Percentiles rank a stretch among this genome's conserved stretches.
Evolutionary conservation across 2,888 invertebrate genomes (phyloP).

Genomic region (Sarcophaga subvicina): DNA sequence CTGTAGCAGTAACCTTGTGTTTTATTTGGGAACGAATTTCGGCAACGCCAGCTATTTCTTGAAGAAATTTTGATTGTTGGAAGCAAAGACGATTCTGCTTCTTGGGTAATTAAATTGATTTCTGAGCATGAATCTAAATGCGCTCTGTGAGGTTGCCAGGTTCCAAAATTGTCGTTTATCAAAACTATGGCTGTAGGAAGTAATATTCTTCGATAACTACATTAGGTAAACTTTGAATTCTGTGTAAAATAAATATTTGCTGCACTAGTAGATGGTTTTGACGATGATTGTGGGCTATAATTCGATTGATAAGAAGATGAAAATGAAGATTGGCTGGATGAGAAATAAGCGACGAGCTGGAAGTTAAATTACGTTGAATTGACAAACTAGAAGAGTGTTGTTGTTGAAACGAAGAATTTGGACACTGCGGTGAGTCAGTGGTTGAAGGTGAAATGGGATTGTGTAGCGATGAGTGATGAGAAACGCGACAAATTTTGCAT

Average conservation of each 20-base stretch:
- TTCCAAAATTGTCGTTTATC: constrained; percentile 12
- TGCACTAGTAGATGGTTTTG: not conserved
- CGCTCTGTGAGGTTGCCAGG: constrained; percentile 30
- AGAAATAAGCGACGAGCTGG: not conserved
- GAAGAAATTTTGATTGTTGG: not conserved
- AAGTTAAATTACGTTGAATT: not conserved
- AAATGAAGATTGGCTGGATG: not conserved
- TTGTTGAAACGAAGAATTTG: not conserved
- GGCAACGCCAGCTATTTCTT: constrained; percentile 44
- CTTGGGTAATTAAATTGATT: too few relatives aligned
- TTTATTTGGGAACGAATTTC: constrained; percentile 46
- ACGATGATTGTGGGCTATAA: not conserved
- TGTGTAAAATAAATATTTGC: not conserved
- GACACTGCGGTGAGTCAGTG: not conserved
- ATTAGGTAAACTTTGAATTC: not conserved
- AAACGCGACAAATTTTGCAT: constrained; percentile 17
- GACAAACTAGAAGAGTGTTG: too few relatives aligned
- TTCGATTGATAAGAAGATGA: not conserved
- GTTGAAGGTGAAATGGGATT: not conserved
- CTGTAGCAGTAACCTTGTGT: constrained; percentile 18
- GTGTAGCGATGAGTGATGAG: constrained; percentile 17
- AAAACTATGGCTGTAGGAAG: constrained; percentile 18
- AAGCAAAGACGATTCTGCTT: not conserved
- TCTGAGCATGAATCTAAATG: too few relatives aligned
- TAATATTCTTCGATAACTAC: not conserved